Evolutionary conservation across 2,888 invertebrate genomes (phyloP), one percentile per base, ranked within the genome.

Genomic region (Andrena fulva): DNA sequence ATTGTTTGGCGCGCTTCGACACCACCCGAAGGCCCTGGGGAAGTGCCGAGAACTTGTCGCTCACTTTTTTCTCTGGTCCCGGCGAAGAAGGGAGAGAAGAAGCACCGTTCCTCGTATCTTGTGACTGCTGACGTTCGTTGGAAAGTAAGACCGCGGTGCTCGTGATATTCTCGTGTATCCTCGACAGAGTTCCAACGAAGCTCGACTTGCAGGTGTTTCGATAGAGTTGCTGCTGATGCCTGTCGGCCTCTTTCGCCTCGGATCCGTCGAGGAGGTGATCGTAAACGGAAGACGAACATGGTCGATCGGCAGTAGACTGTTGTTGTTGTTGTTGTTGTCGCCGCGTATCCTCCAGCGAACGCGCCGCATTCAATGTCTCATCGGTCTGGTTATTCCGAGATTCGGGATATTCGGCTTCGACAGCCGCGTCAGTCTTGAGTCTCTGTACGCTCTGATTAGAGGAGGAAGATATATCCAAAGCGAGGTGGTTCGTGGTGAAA

Each of bases 1-100:
- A 96, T 93, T 97, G 97, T 86, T 96, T 95, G 12, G 97, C 96
- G 42, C 97, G 95, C 70, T 96, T 96, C 20, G 96, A 96, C 52
- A 97, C 97, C 78, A 97, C 95, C 91, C 97, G 96, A 62, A 96
- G 94, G 0, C 92, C 93, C 77, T 93, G 93, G 0, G 94, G 94
- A 0, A 94, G 94, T 35, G 91, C 82, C 0, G 91, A 89, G 54
- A 92, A 91, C 64, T 93, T 94, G 50, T 92, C 94, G 76, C 77
- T 85, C 5, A 74, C 78, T 71, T 91, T 93, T 73, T 90, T 94
- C 8, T 94, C 93, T n/a, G 92, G 94, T 48, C 93, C 93, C 8
- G 94, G 92, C 52, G 94, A 92, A 29, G 92, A 92, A 3, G 94
- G 92, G 8, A 93, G 89, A 20, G 94, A 93, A 12, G 93, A 90